These are phyloP conservation scores for Patella pellucida DNA, from an alignment of 2,888 invertebrate genomes.

Conservation along the genomic window DNA sequence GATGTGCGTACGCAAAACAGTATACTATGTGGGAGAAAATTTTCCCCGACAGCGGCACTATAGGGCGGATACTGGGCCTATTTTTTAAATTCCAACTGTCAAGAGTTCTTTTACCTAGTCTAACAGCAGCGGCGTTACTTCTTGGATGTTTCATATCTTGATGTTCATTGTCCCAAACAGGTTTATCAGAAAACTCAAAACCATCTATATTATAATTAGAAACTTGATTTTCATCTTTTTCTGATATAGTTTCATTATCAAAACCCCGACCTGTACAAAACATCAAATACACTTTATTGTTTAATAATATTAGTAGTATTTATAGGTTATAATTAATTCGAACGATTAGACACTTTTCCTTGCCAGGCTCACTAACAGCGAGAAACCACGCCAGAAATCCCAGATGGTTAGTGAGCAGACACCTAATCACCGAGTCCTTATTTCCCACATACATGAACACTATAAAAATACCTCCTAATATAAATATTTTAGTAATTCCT, in stretches of 20 bases:
- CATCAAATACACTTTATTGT: no score
- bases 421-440: neutral
- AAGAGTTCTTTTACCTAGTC: slow-evolving; percentile 38
- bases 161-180: slow-evolving; percentile 48
- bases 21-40: no score
- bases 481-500: slow-evolving; percentile 43
- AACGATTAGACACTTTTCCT: no score
- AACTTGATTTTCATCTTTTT: slow-evolving; percentile 53
- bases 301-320: no score
- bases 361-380: no score
- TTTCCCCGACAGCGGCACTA: no score
- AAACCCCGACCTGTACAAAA: slow-evolving; percentile 49
- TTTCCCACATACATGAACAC: neutral
- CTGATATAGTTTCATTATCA: slow-evolving; percentile 53
- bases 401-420: neutral
- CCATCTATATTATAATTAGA: slow-evolving; percentile 45
- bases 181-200: slow-evolving; percentile 28
- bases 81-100: no score
- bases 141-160: slow-evolving; percentile 51
- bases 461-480: slow-evolving; percentile 46
- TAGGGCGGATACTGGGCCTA: no score
- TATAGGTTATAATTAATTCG: no score
- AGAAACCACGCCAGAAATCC: no score
- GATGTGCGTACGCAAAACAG: no score
- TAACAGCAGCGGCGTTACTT: slow-evolving; percentile 41